These are phyloP conservation scores for Leuciscus idus DNA, from an alignment of 2,113 vertebrate genomes.

Conservation along the genomic window DNA sequence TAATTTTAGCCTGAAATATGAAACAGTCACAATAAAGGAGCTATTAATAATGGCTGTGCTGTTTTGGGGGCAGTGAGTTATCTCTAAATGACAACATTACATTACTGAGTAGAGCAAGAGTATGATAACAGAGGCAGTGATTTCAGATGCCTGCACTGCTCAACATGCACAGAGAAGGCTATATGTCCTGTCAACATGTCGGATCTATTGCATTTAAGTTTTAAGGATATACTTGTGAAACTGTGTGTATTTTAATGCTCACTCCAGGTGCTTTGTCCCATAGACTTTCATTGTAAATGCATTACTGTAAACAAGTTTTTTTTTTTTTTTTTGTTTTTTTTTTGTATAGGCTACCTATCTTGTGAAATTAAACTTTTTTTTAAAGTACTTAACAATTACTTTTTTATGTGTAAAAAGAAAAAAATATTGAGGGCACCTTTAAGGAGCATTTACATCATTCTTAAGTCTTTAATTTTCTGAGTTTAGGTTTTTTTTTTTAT, in stretches of 20 bases:
- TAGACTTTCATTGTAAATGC: background rate
- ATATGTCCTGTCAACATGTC: background rate
- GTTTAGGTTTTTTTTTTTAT: too few relatives aligned
- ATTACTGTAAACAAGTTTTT: background rate
- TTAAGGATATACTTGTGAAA: too few relatives aligned
- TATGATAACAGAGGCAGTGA: background rate
- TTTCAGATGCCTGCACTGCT: background rate
- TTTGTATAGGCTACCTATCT: background rate
- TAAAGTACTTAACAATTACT: background rate
- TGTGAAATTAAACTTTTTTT: background rate
- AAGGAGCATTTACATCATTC: background rate
- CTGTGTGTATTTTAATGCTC: background rate
- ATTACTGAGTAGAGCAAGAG: background rate
- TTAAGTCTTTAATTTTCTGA: too few relatives aligned
- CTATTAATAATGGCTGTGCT: conserved; percentile 51
- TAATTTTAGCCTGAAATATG: conserved; percentile 56
- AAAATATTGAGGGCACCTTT: background rate
- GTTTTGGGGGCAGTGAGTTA: conserved; percentile 38
- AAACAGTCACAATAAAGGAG: conserved; percentile 53
- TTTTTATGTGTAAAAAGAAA: background rate
- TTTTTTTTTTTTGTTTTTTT: background rate
- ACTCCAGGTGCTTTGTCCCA: background rate
- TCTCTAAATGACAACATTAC: conserved; percentile 42
- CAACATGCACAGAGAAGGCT: background rate
- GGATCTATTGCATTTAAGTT: too few relatives aligned